Evolutionary conservation across 2,888 invertebrate species (phyloP), one percentile per base, ranked within the genome.

Genomic region (Pyrrhia umbra): DNA sequence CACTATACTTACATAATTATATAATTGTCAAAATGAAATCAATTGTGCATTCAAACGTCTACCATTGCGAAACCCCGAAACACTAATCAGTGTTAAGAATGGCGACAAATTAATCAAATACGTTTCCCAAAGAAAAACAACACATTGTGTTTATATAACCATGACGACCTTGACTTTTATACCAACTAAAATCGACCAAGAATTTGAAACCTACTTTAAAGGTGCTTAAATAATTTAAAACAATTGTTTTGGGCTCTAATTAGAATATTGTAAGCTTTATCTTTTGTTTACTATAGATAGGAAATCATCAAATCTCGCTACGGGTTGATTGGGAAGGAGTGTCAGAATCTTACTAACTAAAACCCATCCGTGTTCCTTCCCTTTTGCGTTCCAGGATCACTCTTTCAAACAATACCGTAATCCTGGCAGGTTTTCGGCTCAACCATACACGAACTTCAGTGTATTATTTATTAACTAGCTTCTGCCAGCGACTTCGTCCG

Each of bases 121-220:
- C 13, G 27, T 55, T 37, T 66, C 30, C 6, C 13, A 39, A 67
- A 73, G 58, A 67, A 56, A 67, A 73, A 50, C 43, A 30, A 0
- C 40, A 39, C 51, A 68, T 77, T 77, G 77, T 75, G 55, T 47
- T 49, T 47, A 42, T 27, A 52, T 46, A 43, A 10, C 45, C 56
- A 46, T 45, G 27, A 45, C 58, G 61, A 61, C 78, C 75, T 75
- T 78, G 69, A 27, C 25, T 23, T 27, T 42, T 13, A n/a, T 34
- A n/a, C 34, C 13, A 34, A 13, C n/a, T 34, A n/a, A 10, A 39
- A 16, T 40, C 39, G 39, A 15, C 39, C 39, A n/a, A 15, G 39
- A n/a, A 13, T n/a, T 13, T n/a, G n/a, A 34, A 1, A 34, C 34
- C 4, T 1, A n/a, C 4, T 34, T 30, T 34, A n/a, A 34, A 34